These are phyloP conservation scores for Drosophila mayaguana DNA, from an alignment of 2,888 invertebrate genomes.

Conservation along the genomic window DNA sequence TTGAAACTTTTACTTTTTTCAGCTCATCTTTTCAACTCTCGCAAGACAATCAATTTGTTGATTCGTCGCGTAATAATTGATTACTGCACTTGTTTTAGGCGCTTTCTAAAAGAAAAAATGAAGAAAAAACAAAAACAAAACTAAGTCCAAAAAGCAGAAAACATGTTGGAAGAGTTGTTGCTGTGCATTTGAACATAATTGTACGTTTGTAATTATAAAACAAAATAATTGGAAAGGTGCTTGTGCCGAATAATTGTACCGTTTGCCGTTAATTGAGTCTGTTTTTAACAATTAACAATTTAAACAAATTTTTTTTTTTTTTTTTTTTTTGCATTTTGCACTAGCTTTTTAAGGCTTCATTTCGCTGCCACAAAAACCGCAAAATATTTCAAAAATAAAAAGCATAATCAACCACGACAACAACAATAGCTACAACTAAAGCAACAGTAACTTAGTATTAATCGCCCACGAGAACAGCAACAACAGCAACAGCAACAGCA, in stretches of 20 bases:
- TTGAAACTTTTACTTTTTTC: slow-evolving; percentile 58
- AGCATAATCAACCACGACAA: slow-evolving; percentile 34
- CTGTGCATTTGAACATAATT: slow-evolving; percentile 30
- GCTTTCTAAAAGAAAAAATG: slow-evolving; percentile 64
- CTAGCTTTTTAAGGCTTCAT: slow-evolving; percentile 55
- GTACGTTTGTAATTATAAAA: slow-evolving; percentile 56
- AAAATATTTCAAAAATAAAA: slow-evolving; percentile 52
- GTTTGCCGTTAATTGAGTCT: slow-evolving; percentile 50
- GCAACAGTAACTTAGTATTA: slow-evolving; percentile 23
- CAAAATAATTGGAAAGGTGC: slow-evolving; percentile 76
- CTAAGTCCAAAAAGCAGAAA: slow-evolving; percentile 29
- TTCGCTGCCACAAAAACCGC: slow-evolving; percentile 49
- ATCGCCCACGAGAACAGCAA: slow-evolving; percentile 27
- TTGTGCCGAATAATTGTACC: slow-evolving; percentile 48
- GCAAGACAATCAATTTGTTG: slow-evolving; percentile 46
- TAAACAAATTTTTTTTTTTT: neutral
- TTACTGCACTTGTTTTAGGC: slow-evolving; percentile 74
- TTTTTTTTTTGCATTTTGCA: neutral
- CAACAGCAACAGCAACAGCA: slow-evolving; percentile 7
- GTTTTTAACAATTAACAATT: slow-evolving; percentile 1
- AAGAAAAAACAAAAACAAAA: slow-evolving; percentile 8
- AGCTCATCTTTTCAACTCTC: slow-evolving; percentile 28
- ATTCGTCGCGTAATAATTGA: slow-evolving; percentile 72
- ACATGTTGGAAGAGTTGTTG: slow-evolving; percentile 36
- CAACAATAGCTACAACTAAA: slow-evolving; percentile 7